phyloP scores from a whole-genome alignment of 2,113 vertebrate species.

The Hipposideros armiger region DNA sequence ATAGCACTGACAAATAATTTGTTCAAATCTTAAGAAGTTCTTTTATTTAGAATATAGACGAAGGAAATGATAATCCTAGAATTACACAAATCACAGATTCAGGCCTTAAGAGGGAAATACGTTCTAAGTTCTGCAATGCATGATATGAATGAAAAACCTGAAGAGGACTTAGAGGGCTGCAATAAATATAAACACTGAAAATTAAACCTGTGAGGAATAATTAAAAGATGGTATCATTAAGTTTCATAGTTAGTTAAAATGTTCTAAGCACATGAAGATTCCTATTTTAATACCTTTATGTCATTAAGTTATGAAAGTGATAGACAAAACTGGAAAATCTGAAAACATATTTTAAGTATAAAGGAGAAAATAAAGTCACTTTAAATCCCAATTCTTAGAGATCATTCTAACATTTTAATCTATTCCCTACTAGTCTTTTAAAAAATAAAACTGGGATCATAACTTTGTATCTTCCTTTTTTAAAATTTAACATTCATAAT shows the following conservation, averaged over 20 bases:
- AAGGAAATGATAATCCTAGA: not conserved
- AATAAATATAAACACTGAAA: constrained; percentile 38
- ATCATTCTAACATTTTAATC: not conserved
- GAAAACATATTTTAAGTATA: not conserved
- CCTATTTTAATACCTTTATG: not conserved
- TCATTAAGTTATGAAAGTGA: not conserved
- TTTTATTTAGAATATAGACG: not conserved
- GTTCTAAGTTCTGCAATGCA: not conserved
- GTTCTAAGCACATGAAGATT: not conserved
- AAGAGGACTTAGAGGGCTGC: not conserved
- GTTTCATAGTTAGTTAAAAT: not conserved
- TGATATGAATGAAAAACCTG: not conserved
- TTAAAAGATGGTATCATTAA: not conserved
- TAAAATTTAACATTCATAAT: not conserved
- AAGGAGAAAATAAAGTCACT: not conserved
- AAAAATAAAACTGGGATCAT: not conserved
- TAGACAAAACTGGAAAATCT: not conserved
- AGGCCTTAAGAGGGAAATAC: not conserved
- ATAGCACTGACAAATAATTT: not conserved
- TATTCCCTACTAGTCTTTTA: not conserved
- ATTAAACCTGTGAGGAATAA: constrained; percentile 36
- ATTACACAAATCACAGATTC: not conserved
- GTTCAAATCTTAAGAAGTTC: not conserved
- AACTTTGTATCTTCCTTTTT: not conserved
- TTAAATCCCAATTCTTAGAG: not conserved